Base-by-base conservation (phyloP, 2,888 invertebrate species). In the Epistrophella euchroma region DNA sequence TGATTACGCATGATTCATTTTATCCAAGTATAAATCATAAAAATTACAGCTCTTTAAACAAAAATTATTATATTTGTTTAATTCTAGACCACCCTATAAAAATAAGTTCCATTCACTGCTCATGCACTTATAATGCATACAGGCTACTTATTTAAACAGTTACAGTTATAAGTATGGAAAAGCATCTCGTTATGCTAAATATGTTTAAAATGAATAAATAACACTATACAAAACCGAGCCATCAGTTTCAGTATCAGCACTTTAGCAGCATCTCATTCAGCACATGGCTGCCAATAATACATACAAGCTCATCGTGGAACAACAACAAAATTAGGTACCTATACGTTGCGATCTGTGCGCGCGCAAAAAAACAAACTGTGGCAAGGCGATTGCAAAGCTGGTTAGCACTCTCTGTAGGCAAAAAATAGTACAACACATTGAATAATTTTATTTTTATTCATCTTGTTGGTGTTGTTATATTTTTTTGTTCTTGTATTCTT, bases 391-490 rank as follows among this genome's bases (percentile, higher is more conserved):
- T 68, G 40, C 72, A 68, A 56, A 78, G 74, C 71, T 83, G 78
- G 82, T 78, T 75, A 78, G 74, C 77, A 73, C 74, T 73, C 60
- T 64, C 70, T 47, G 50, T 64, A 35, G 50, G 47, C 55, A 52
- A 71, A 60, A 60, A 83, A 70, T 73, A 72, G 60, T 73, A 76
- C 72, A 58, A 81, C 60, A 81, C 81, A 74, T 56, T 82, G 75
- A 82, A 75, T 78, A 74, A 45, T 64, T 73, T 60, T 60, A 60
- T 73, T 60, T 47, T 47, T 47, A 32, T 47, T 60, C 47, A 25
- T n/a, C 10, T 89, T 90, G 89, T 90, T 90, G 88, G 87, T 88
- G 84, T 15, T 47, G 1, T 11, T 40, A 2, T 15, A 1, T 28
- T 58, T 47, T 71, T 71, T 28, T 28, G 2, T 74, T n/a, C n/a